Evolutionary conservation across 2,888 invertebrate species (phyloP), one percentile per base, ranked within the genome.

Genomic region (Notodonta dromedarius): DNA sequence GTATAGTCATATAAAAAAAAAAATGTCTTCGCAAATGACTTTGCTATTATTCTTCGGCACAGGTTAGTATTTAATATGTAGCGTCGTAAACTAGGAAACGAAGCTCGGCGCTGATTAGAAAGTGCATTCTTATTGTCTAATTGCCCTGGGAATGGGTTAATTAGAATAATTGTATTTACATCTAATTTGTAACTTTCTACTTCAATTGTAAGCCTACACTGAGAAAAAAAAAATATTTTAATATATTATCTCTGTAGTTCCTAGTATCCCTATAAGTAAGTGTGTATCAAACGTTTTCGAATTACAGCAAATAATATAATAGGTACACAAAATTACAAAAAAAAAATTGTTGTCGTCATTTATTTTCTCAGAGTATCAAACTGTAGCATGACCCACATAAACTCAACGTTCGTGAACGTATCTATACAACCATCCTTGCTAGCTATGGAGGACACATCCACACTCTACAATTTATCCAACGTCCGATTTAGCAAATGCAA

Each of bases 41-140:
- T 52, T 32, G 32, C 8, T 52, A 52, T 52, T 24, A 52, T 24
- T 24, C 24, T 24, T 24, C 24, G 24, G 24, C 24, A 24, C n/a
- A 48, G 11, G 11, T 5, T n/a, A n/a, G 42, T 59, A 60, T 65
- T 14, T 51, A 3, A 51, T 48, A 60, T 59, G 16, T 58, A 16
- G 32, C 53, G 53, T 14, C 50, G 57, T 61, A 46, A 51, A 32
- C 9, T 50, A 66, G 67, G 64, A 62, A 66, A 64, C 59, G 61
- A 61, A 61, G 56, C 57, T 50, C 44, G 16, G 44, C 13, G 35
- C 6, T 8, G 44, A 39, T 44, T 56, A 70, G 61, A 64, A 58
- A 64, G 61, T 59, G 58, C 42, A 57, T 56, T 70, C 69, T 61
- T 66, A 40, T 56, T 61, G 69, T 35, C 5, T 53, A 48, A 42